These are phyloP conservation scores for Campaea margaritaria DNA, from an alignment of 2,888 invertebrate genomes.

Conservation along the genomic window DNA sequence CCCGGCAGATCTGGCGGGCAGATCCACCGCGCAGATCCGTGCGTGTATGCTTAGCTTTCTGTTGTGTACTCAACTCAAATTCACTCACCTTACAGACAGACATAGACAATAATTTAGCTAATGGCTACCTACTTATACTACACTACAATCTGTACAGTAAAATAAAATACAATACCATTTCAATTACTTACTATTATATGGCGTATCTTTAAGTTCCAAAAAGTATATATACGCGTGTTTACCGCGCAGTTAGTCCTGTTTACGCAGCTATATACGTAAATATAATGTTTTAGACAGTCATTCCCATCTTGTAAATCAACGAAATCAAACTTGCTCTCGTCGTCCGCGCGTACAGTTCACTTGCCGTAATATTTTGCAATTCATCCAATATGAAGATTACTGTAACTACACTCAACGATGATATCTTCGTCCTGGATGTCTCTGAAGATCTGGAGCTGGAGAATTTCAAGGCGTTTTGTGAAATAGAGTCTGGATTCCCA, in stretches of 20 bases:
- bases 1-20: no score
- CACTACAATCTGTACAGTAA: no score
- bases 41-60: no score
- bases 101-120: no score
- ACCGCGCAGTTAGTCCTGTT: constrained; percentile 24
- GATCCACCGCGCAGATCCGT: no score
- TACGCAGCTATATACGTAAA: constrained; percentile 29
- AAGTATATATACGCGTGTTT: not conserved
- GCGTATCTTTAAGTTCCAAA: no score
- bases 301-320: constrained; percentile 62
- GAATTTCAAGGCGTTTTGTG: constrained; percentile 97
- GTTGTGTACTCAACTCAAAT: no score
- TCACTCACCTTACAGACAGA: no score
- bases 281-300: constrained; percentile 76
- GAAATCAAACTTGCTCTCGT: constrained; percentile 48
- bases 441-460: constrained; percentile 97
- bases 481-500: constrained; percentile 94
- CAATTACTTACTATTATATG: no score
- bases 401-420: constrained; percentile 95
- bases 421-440: constrained; percentile 95
- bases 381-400: constrained; percentile 94
- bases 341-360: constrained; percentile 46
- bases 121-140: no score
- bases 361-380: constrained; percentile 35
- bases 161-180: no score